Base-by-base conservation (phyloP, 2,888 invertebrate species). In the Oligia latruncula region DNA sequence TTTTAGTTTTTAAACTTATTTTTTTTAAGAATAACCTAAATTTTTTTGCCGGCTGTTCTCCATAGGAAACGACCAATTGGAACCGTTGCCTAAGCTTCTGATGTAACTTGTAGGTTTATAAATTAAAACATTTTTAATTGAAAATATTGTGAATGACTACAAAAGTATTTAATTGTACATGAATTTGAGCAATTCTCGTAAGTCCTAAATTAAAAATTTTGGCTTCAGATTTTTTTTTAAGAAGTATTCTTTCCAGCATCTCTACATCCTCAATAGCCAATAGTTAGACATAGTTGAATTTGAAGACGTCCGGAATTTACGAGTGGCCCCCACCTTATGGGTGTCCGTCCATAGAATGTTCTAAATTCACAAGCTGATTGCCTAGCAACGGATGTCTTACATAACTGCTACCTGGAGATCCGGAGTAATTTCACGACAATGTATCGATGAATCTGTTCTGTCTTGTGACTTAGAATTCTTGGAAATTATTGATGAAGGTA, bases 251-350 rank as follows among this genome's bases (percentile, higher is more conserved):
- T 89, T 95, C 95, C 83, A 95, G 92, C 60, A 64, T 77, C 23
- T 83, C 0, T 89, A 92, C 17, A 90, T 94, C 95, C 74, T 17
- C 77, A 89, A 92, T 90, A 92, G 92, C 94, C 96, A 95, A 96
- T 96, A 96, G 95, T 96, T 96, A 92, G 94, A 95, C 95, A 96
- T 96, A 96, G 96, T 96, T 96, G 96, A 95, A 96, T 96, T 95
- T 96, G 96, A 96, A 96, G 96, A 96, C 93, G 96, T 94, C 93
- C 85, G 94, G 95, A 96, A 96, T 96, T 96, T 95, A 96, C 95
- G 96, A 96, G 96, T 95, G 92, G 93, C 92, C 91, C 92, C 93
- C 92, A 94, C 94, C 95, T 95, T 94, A 95, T 95, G 95, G 96
- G 95, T 93, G 95, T 92, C 91, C 92, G 90, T 91, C 92, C 91